phyloP scores from a whole-genome alignment of 1,140 invertebrate species.

The Magallana angulata region DNA sequence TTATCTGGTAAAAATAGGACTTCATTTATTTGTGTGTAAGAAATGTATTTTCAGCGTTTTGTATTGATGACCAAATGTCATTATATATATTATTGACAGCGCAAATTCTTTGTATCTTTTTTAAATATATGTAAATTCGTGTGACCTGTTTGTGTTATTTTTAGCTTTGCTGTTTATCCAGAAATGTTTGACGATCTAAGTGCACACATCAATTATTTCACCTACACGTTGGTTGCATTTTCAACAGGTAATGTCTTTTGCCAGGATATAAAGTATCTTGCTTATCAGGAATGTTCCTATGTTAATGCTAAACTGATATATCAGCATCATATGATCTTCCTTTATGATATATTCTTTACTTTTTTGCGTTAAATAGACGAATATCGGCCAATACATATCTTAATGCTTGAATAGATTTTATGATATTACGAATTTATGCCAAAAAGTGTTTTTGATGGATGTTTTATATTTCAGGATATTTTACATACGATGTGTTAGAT shows the following conservation, averaged over 20 bases:
- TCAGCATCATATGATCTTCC: no score
- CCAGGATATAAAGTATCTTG: no score
- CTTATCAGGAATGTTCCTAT: no score
- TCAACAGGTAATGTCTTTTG: conserved; percentile 65
- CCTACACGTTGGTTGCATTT: conserved; percentile 67
- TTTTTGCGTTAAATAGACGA: background rate
- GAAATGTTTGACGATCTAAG: conserved; percentile 68
- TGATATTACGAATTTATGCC: background rate
- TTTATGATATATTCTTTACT: no score
- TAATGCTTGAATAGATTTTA: background rate
- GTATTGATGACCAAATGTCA: background rate
- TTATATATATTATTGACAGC: background rate
- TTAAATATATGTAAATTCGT: background rate
- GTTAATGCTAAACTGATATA: no score
- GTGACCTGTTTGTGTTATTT: conserved; percentile 53
- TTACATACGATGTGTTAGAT: conserved; percentile 73
- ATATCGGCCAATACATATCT: background rate
- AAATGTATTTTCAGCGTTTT: no score
- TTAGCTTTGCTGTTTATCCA: conserved; percentile 68
- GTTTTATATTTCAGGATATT: conserved; percentile 70
- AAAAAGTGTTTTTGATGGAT: no score
- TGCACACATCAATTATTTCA: conserved; percentile 64
- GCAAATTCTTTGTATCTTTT: background rate
- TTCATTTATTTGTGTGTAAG: no score
- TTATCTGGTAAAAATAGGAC: conserved; percentile 66